Evolutionary conservation across 2,797 vertebrate species (phyloP).

Genomic region (Coilia nasus): DNA sequence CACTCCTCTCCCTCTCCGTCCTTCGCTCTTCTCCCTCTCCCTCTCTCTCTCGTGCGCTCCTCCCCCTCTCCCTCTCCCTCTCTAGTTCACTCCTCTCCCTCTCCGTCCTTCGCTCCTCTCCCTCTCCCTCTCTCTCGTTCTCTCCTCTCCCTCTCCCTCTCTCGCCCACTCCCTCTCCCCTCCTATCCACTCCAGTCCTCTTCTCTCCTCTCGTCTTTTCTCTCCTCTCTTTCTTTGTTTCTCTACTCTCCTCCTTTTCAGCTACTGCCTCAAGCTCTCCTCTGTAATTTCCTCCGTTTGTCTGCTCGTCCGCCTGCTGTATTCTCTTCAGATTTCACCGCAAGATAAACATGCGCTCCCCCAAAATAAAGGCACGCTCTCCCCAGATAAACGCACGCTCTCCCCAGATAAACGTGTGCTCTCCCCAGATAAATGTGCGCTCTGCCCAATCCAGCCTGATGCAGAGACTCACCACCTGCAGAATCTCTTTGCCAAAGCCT

Average conservation of each 20-base stretch:
- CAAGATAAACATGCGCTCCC: no score
- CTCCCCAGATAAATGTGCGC: background rate
- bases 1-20: constrained; percentile 7
- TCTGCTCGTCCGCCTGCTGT: background rate
- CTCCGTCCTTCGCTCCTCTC: no score
- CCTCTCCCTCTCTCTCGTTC: background rate
- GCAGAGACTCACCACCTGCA: constrained; percentile 67
- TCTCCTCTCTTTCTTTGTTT: constrained; percentile 24
- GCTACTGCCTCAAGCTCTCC: constrained; percentile 42
- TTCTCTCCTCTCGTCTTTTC: constrained; percentile 22
- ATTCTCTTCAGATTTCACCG: background rate
- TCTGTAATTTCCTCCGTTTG: background rate
- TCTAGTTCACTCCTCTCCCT: no score
- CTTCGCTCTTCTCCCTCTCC: no score
- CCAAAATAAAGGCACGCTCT: no score
- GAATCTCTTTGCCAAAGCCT: constrained; percentile 43
- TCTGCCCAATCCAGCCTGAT: constrained; percentile 53
- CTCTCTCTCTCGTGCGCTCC: no score
- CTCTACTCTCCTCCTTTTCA: constrained; percentile 48
- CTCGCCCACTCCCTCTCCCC: constrained; percentile 22
- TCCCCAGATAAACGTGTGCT: no score
- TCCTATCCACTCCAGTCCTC: background rate
- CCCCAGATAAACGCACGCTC: no score
- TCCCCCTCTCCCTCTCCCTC: no score
- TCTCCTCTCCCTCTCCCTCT: background rate